Percentiles rank a stretch among this genome's conserved stretches.
Evolutionary conservation across 2,113 vertebrate genomes (phyloP).

Genomic region (Nannobrachium achirus): DNA sequence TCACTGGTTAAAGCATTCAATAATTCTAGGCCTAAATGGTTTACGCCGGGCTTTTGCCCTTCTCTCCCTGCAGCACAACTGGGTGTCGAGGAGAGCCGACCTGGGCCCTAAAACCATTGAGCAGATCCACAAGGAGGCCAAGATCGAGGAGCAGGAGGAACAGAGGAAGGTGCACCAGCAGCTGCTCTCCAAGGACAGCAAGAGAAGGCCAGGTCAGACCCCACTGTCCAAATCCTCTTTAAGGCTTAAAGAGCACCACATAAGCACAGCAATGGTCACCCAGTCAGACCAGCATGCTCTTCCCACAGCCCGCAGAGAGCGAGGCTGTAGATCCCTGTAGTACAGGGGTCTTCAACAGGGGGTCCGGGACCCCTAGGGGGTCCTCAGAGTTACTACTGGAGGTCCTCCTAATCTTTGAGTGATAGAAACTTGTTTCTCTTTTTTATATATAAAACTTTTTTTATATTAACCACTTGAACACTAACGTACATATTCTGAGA

Average conservation of each 20-base stretch:
- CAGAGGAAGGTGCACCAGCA: conserved; percentile 96
- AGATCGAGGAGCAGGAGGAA: conserved; percentile 97
- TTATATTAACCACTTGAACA: too few relatives aligned
- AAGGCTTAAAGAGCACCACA: conserved; percentile 60
- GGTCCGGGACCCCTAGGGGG: too few relatives aligned
- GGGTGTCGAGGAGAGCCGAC: conserved; percentile 94
- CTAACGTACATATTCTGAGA: too few relatives aligned
- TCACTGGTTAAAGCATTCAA: too few relatives aligned
- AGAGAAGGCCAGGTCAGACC: conserved; percentile 91
- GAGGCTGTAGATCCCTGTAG: background rate
- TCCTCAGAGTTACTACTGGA: too few relatives aligned
- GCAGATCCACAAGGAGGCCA: conserved; percentile 98
- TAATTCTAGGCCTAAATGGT: too few relatives aligned
- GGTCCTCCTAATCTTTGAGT: too few relatives aligned
- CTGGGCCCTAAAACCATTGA: conserved; percentile 97
- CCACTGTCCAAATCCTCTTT: conserved; percentile 69
- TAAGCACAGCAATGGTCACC: conserved; percentile 33
- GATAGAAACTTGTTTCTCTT: too few relatives aligned
- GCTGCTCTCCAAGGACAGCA: conserved; percentile 92
- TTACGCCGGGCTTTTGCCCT: background rate
- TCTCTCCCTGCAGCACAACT: conserved; percentile 85
- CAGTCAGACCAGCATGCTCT: conserved; percentile 57
- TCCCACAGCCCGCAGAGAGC: conserved; percentile 46
- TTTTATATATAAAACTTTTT: too few relatives aligned
- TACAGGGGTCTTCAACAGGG: too few relatives aligned